phyloP scores from a whole-genome alignment of 2,888 invertebrate species.

The Gandaritis pyraliata region DNA sequence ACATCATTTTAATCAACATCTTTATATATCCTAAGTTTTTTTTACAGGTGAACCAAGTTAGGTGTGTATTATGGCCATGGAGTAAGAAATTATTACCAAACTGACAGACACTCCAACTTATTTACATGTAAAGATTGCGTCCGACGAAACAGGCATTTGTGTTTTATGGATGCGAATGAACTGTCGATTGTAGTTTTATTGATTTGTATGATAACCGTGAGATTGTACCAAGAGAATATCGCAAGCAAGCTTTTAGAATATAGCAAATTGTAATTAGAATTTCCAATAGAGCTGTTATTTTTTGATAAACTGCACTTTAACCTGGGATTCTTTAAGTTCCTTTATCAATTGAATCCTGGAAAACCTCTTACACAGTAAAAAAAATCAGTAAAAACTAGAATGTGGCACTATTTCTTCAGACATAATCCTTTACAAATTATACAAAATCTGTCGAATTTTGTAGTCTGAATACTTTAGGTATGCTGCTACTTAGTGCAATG shows the following conservation, averaged over 20 bases:
- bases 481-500: not conserved
- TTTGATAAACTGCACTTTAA: not conserved
- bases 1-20: no score
- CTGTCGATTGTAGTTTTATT: slow-evolving; percentile 39
- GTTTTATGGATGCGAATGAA: slow-evolving; percentile 42
- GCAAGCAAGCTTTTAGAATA: slow-evolving; percentile 2
- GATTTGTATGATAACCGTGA: slow-evolving; percentile 37
- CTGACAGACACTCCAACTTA: slow-evolving; percentile 8
- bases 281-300: not conserved
- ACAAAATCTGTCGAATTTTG: no score
- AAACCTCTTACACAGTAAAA: no score
- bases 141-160: slow-evolving; percentile 34
- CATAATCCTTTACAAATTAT: no score
- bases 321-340: no score
- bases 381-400: no score
- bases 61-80: not conserved
- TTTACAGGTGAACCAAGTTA: no score
- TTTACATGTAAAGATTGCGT: slow-evolving; percentile 27
- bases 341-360: no score
- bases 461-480: not conserved
- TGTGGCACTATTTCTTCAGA: no score
- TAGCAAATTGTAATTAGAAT: not conserved
- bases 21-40: no score
- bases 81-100: not conserved
- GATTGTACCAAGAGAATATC: slow-evolving; percentile 12